Conservation (phyloP, 2,888 invertebrate genomes). For the Acanthosoma haemorrhoidale region DNA sequence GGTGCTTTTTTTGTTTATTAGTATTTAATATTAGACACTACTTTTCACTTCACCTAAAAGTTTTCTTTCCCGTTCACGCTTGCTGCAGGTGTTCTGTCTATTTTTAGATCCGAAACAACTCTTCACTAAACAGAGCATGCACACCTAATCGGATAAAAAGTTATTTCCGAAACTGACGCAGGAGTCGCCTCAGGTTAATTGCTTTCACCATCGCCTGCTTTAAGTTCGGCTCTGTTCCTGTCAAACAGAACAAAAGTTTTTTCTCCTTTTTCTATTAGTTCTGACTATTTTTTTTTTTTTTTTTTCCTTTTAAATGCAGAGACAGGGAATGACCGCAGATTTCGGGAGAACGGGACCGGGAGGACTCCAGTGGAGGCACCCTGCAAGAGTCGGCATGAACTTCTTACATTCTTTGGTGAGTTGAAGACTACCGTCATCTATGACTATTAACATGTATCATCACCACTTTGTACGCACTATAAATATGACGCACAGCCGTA, state of each 20-base stretch:
- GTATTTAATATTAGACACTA: no score
- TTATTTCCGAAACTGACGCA: constrained; percentile 2
- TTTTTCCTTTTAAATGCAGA: neutral
- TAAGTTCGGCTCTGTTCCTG: no score
- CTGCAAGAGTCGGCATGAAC: constrained; percentile 63
- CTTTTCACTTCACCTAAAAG: no score
- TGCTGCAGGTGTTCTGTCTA: no score
- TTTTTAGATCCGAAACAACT: no score
- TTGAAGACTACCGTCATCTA: no score
- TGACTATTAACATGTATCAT: no score
- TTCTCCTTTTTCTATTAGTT: neutral
- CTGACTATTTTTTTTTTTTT: neutral
- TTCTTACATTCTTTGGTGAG: constrained; percentile 73
- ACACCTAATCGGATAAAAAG: neutral
- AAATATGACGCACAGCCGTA: no score
- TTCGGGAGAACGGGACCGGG: constrained; percentile 68
- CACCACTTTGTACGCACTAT: no score
- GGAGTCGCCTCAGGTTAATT: no score
- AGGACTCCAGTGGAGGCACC: constrained; percentile 68
- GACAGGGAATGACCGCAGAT: constrained; percentile 46
- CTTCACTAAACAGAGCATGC: neutral
- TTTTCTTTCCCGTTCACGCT: no score
- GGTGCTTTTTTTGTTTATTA: neutral
- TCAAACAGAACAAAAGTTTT: neutral
- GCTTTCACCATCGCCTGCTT: no score